A percentile compares a stretch with the other conserved stretches of the same genome.
phyloP scores from a whole-genome alignment of 2,797 vertebrate species.

The Paguma larvata region DNA sequence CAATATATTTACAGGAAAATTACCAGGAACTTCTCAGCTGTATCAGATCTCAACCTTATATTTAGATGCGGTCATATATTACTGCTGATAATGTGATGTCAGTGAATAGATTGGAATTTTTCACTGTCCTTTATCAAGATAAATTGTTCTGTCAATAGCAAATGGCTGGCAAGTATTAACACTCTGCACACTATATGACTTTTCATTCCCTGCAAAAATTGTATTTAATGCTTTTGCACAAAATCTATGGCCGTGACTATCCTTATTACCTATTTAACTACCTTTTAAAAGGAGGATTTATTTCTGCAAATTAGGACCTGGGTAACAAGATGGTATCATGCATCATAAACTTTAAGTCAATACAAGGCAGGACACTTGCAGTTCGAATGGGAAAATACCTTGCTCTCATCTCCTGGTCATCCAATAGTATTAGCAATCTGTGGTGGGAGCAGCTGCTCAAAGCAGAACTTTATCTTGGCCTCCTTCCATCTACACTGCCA shows the following conservation, averaged over 20 bases:
- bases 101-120: conserved; percentile 97
- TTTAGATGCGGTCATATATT: conserved; percentile 96
- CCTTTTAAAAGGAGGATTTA: conserved; percentile 97
- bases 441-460: conserved; percentile 91
- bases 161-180: conserved; percentile 93
- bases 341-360: conserved; percentile 99
- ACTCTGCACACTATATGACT: conserved; percentile 92
- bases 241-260: conserved; percentile 93
- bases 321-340: conserved; percentile 95
- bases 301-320: conserved; percentile 95
- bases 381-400: conserved; percentile 90
- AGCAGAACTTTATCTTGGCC: conserved; percentile 93
- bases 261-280: conserved; percentile 98
- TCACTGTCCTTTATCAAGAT: conserved; percentile 98
- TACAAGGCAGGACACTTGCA: conserved; percentile 91
- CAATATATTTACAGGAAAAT: conserved; percentile 91
- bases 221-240: conserved; percentile 95
- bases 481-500: conserved; percentile 88
- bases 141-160: conserved; percentile 97
- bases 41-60: conserved; percentile 91
- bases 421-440: conserved; percentile 84
- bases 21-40: conserved; percentile 88
- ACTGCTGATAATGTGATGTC: conserved; percentile 96
- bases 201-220: conserved; percentile 93
- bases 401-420: conserved; percentile 87